Evolutionary conservation across 2,113 vertebrate genomes (phyloP).

Genomic region (Albula glossodonta): DNA sequence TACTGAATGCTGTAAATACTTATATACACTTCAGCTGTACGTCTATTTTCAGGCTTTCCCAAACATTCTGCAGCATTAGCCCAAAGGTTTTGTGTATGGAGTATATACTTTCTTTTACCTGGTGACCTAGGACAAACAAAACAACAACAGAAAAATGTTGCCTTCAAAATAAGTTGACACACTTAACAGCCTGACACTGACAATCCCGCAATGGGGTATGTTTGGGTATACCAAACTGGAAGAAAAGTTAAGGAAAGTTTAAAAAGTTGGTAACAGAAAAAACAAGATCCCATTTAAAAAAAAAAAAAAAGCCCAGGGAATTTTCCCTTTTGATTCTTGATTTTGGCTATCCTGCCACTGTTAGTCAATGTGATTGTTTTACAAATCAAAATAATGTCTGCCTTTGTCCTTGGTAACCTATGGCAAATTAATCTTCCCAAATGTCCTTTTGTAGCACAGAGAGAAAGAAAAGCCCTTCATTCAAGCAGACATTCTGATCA

Average conservation of each 20-base stretch:
- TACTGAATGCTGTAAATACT: not conserved
- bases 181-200: too few species aligned
- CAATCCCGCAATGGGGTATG: too few species aligned
- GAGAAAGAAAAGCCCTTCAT: not conserved
- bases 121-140: not conserved
- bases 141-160: not conserved
- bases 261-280: not conserved
- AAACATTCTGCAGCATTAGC: not conserved
- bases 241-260: not conserved
- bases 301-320: not conserved
- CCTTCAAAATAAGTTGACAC: not conserved
- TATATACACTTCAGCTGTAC: not conserved
- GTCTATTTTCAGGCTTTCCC: too few species aligned
- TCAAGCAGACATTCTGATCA: not conserved
- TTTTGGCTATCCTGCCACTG: not conserved
- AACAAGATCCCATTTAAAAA: not conserved
- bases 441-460: not conserved
- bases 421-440: conserved; percentile 3
- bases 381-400: conserved; percentile 2
- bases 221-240: not conserved
- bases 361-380: not conserved
- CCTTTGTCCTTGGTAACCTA: conserved; percentile 1
- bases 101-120: not conserved
- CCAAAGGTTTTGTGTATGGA: not conserved
- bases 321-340: not conserved